A percentile compares a stretch with the other conserved stretches of the same genome.
Conservation (phyloP, 2,797 vertebrate genomes). For the Danio kyathit region DNA sequence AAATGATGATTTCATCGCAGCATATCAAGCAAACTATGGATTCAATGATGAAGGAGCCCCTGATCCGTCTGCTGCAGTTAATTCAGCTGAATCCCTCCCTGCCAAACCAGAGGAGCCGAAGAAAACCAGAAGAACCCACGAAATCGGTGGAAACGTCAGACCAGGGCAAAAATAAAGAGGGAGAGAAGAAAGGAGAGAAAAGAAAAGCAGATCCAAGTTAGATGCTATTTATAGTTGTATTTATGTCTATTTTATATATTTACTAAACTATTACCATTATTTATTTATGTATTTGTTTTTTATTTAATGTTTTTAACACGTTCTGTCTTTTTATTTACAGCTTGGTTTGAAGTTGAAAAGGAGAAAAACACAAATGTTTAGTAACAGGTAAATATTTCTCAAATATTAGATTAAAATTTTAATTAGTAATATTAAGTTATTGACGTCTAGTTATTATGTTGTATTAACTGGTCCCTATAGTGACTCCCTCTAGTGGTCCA, state of each 20-base stretch:
- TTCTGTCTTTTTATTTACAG: slow-evolving; percentile 71
- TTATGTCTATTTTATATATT: not conserved
- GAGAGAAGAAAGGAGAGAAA: slow-evolving; percentile 89
- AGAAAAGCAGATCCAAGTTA: slow-evolving; percentile 90
- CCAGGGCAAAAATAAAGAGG: slow-evolving; percentile 59
- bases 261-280: not conserved
- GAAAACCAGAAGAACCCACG: slow-evolving; percentile 39
- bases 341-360: slow-evolving; percentile 95
- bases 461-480: not conserved
- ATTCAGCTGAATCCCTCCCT: slow-evolving; percentile 50
- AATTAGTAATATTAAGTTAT: not conserved
- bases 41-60: slow-evolving; percentile 81
- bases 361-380: slow-evolving; percentile 96
- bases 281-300: not conserved
- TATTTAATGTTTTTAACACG: not conserved
- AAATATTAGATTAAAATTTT: not conserved
- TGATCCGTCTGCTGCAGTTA: slow-evolving; percentile 71
- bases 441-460: not conserved
- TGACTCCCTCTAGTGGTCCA: slow-evolving; percentile 10
- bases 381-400: slow-evolving; percentile 84
- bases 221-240: not conserved
- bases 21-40: slow-evolving; percentile 95
- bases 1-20: slow-evolving; percentile 95
- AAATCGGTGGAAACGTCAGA: slow-evolving; percentile 58
- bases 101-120: slow-evolving; percentile 47